Evolutionary conservation across 2,113 vertebrate species (phyloP).

Genomic region (Myxocyprinus asiaticus): DNA sequence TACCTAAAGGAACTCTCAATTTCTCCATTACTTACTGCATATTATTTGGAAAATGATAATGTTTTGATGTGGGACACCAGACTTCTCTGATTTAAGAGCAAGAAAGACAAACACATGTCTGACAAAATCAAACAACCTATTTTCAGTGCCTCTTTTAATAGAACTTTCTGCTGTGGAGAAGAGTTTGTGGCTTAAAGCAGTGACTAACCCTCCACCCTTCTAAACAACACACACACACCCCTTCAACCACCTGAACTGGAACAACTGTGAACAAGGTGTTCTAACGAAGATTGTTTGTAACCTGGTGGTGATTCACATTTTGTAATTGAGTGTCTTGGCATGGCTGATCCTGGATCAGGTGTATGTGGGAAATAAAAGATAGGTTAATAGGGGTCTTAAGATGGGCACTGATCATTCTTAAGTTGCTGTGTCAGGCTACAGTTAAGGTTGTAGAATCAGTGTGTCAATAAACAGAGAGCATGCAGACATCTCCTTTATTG

Average conservation of each 20-base stretch:
- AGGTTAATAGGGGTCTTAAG: constrained; percentile 38
- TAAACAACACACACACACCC: constrained; percentile 1
- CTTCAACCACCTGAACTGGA: constrained; percentile 77
- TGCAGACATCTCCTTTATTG: background rate
- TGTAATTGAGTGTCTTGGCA: constrained; percentile 30
- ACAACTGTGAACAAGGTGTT: constrained; percentile 62
- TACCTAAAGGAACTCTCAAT: background rate
- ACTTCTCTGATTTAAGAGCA: constrained; percentile 36
- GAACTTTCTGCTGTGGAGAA: constrained; percentile 55
- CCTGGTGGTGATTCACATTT: constrained; percentile 32
- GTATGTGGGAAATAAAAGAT: constrained; percentile 4
- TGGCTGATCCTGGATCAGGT: constrained; percentile 36
- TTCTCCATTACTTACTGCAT: background rate
- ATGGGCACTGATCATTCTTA: constrained; percentile 14
- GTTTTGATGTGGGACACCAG: constrained; percentile 30
- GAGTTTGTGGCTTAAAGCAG: constrained; percentile 57
- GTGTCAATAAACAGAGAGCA: constrained; percentile 40
- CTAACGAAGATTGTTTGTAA: constrained; percentile 33
- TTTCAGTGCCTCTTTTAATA: constrained; percentile 67
- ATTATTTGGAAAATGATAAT: constrained; percentile 32
- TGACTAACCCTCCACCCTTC: background rate
- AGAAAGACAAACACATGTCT: constrained; percentile 53
- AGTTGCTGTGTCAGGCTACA: constrained; percentile 6
- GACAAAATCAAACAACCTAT: constrained; percentile 76
- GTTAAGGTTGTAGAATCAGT: background rate